These are phyloP conservation scores for Synanthedon formicaeformis DNA, from an alignment of 2,888 invertebrate genomes.

Conservation along the genomic window DNA sequence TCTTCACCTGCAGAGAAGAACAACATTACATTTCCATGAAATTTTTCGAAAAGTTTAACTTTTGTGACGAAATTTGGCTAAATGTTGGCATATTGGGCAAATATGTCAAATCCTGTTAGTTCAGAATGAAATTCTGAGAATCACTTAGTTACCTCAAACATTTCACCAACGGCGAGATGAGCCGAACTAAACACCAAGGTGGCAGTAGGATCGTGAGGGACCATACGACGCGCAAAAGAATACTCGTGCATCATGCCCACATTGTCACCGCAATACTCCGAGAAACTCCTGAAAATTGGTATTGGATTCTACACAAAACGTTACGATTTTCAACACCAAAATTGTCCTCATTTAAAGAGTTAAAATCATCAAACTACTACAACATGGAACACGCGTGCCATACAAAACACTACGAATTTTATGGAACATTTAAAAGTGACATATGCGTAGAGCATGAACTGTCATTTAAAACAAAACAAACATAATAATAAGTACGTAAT, in stretches of 20 bases:
- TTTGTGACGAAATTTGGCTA: too few species aligned
- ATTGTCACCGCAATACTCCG: slow-evolving; percentile 78
- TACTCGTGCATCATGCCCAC: slow-evolving; percentile 76
- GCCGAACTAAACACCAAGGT: slow-evolving; percentile 78
- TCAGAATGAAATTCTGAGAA: too few species aligned
- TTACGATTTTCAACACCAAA: not conserved
- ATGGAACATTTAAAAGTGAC: too few species aligned
- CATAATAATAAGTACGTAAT: too few species aligned
- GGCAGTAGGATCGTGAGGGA: slow-evolving; percentile 29
- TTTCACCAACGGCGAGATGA: slow-evolving; percentile 78
- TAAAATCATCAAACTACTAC: too few species aligned
- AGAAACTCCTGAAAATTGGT: slow-evolving; percentile 56
- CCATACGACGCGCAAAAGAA: slow-evolving; percentile 72
- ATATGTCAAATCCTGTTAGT: too few species aligned
- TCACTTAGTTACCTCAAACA: slow-evolving; percentile 75
- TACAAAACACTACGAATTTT: too few species aligned
- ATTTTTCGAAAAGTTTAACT: not conserved
- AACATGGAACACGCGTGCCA: too few species aligned
- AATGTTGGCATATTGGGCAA: too few species aligned
- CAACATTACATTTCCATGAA: not conserved
- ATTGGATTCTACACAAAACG: not conserved
- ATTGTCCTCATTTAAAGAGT: too few species aligned
- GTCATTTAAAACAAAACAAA: too few species aligned
- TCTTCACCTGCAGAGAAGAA: slow-evolving; percentile 48
- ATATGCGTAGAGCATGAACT: too few species aligned